Conservation (phyloP, 2,113 vertebrate genomes). For the Oncorhynchus masou region DNA sequence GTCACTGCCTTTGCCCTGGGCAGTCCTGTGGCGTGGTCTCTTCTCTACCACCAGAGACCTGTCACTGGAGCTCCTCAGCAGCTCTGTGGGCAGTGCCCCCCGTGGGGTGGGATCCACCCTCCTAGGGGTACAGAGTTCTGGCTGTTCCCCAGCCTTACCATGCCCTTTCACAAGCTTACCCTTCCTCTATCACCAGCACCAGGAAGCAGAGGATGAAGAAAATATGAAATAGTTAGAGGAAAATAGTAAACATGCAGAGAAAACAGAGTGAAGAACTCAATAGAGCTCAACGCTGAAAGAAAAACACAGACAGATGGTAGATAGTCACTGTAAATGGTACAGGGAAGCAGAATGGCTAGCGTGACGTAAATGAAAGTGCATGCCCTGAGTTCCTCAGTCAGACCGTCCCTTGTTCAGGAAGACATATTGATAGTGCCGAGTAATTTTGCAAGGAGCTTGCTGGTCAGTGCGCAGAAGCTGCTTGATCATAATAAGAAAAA, state of each 20-base stretch:
- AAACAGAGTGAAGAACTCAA: not conserved
- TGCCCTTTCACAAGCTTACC: conserved; percentile 51
- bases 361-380: not conserved
- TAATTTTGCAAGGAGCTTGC: too few species aligned
- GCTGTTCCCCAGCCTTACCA: conserved; percentile 37
- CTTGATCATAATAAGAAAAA: not conserved
- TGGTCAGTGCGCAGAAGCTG: not conserved
- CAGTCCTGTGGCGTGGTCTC: conserved; percentile 3
- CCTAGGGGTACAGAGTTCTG: conserved; percentile 14
- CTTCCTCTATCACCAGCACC: conserved; percentile 61
- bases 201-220: conserved; percentile 60
- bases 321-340: not conserved
- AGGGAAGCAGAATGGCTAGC: not conserved
- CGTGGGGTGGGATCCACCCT: conserved; percentile 2
- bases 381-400: not conserved
- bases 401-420: too few species aligned
- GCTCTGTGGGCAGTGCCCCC: conserved; percentile 42
- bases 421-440: too few species aligned
- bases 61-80: conserved; percentile 21
- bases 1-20: conserved; percentile 28
- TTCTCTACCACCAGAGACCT: conserved; percentile 18
- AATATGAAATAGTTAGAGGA: conserved; percentile 61
- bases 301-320: not conserved
- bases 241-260: conserved; percentile 26
- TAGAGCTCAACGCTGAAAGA: not conserved